Percentiles rank a stretch among this genome's conserved stretches.
Conservation (phyloP, 2,888 invertebrate species). For the Acanthococcus lagerstroemiae region DNA sequence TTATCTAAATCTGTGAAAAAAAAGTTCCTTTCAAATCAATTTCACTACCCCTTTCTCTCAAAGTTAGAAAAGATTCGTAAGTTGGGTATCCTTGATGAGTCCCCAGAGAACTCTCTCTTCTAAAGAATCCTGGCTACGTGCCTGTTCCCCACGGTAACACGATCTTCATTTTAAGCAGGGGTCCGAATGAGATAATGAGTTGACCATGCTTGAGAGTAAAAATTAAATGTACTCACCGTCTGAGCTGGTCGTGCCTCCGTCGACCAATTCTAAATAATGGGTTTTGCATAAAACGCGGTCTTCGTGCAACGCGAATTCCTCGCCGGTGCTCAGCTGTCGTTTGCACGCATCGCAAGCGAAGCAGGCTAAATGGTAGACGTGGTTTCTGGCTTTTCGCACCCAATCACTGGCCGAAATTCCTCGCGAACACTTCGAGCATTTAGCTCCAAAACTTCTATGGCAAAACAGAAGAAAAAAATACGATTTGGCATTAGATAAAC, state of each 20-base stretch:
- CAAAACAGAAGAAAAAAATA: slow-evolving; percentile 1
- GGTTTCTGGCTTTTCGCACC: slow-evolving; percentile 88
- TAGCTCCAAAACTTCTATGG: slow-evolving; percentile 83
- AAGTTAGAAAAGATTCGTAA: too few species aligned
- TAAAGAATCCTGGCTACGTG: too few species aligned
- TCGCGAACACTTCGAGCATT: slow-evolving; percentile 90
- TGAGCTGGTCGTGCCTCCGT: slow-evolving; percentile 83
- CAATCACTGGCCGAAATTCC: slow-evolving; percentile 92
- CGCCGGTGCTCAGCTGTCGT: slow-evolving; percentile 83
- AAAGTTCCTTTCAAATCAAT: too few species aligned
- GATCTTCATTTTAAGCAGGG: too few species aligned
- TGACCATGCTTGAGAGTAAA: not conserved
- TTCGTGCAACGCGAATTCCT: slow-evolving; percentile 94
- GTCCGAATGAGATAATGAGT: not conserved
- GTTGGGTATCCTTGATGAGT: too few species aligned
- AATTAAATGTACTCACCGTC: slow-evolving; percentile 56
- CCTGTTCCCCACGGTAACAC: too few species aligned
- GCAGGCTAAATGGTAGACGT: slow-evolving; percentile 96
- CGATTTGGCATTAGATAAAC: too few species aligned
- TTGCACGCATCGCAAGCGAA: slow-evolving; percentile 97
- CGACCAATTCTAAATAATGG: slow-evolving; percentile 84
- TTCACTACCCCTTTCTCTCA: too few species aligned
- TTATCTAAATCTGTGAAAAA: too few species aligned
- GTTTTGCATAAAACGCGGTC: slow-evolving; percentile 92
- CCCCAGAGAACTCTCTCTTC: too few species aligned